Conservation (phyloP, 1,140 invertebrate genomes). For the Scaptodrosophila lebanonensis region DNA sequence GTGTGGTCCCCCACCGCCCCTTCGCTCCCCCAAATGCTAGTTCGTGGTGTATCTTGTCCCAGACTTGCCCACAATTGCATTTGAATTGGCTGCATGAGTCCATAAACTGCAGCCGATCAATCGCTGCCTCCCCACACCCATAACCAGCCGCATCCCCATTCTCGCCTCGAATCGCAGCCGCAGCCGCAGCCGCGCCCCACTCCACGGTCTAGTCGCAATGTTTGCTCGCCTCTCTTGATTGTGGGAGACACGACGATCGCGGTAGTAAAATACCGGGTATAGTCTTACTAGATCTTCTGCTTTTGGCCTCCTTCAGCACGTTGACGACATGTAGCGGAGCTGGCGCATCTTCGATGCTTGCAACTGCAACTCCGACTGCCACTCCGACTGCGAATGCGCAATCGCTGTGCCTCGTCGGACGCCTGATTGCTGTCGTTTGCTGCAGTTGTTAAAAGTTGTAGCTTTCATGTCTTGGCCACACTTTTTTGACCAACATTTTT, state of each 20-base stretch:
- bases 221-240: conserved; percentile 28
- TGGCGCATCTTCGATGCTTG: conserved; percentile 22
- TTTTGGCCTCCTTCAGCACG: conserved; percentile 31
- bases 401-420: conserved; percentile 3
- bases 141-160: conserved; percentile 1
- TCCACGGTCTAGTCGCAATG: background rate
- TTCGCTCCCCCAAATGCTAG: too few relatives aligned
- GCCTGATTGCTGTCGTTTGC: conserved; percentile 68
- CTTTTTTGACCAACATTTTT: conserved; percentile 73
- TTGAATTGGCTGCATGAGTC: conserved; percentile 76
- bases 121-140: conserved; percentile 35
- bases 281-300: conserved; percentile 64
- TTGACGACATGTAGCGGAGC: conserved; percentile 60
- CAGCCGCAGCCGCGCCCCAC: conserved; percentile 8
- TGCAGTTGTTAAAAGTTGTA: conserved; percentile 75
- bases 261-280: conserved; percentile 71
- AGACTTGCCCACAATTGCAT: conserved; percentile 55
- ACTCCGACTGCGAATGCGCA: background rate
- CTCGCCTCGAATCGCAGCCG: background rate
- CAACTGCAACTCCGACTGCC: conserved; percentile 1
- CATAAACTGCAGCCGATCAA: conserved; percentile 77
- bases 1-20: conserved; percentile 46
- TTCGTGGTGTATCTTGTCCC: conserved; percentile 2
- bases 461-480: conserved; percentile 75
- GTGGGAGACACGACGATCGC: conserved; percentile 71